phyloP scores from a whole-genome alignment of 2,888 invertebrate genomes.

The Athalia cordata region DNA sequence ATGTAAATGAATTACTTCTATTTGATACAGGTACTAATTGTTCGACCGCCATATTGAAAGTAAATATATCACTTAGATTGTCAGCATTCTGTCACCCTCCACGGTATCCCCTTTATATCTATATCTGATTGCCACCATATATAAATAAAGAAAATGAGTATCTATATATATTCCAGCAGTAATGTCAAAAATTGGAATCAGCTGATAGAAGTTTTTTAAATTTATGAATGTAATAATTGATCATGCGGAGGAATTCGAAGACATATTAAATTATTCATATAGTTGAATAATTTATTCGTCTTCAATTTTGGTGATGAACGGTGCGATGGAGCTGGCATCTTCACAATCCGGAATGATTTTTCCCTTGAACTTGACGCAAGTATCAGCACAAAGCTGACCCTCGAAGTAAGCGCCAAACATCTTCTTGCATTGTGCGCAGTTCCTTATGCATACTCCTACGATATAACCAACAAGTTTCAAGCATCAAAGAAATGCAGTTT shows the following conservation, averaged over 20 bases:
- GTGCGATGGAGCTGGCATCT: slow-evolving; percentile 86
- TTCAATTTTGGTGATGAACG: slow-evolving; percentile 80
- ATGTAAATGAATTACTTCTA: neutral
- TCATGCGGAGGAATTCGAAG: neutral
- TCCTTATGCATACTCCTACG: slow-evolving; percentile 84
- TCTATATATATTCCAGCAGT: too few relatives aligned
- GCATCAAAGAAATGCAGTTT: too few relatives aligned
- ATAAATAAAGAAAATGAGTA: too few relatives aligned
- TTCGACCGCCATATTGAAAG: too few relatives aligned
- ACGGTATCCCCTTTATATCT: too few relatives aligned
- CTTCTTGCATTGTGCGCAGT: slow-evolving; percentile 93
- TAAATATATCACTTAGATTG: too few relatives aligned
- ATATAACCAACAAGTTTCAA: neutral
- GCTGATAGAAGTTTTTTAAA: too few relatives aligned
- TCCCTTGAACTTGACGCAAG: slow-evolving; percentile 88
- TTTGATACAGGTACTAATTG: too few relatives aligned
- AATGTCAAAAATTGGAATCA: neutral
- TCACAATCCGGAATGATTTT: slow-evolving; percentile 91
- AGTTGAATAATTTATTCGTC: slow-evolving; percentile 8
- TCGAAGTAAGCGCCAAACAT: slow-evolving; percentile 92
- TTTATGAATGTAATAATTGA: too few relatives aligned
- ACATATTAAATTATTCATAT: neutral
- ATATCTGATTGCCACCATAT: too few relatives aligned
- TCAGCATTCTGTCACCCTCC: too few relatives aligned
- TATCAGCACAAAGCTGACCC: slow-evolving; percentile 89